Evolutionary conservation across 2,113 vertebrate species (phyloP).

Genomic region (Oophaga pumilio): DNA sequence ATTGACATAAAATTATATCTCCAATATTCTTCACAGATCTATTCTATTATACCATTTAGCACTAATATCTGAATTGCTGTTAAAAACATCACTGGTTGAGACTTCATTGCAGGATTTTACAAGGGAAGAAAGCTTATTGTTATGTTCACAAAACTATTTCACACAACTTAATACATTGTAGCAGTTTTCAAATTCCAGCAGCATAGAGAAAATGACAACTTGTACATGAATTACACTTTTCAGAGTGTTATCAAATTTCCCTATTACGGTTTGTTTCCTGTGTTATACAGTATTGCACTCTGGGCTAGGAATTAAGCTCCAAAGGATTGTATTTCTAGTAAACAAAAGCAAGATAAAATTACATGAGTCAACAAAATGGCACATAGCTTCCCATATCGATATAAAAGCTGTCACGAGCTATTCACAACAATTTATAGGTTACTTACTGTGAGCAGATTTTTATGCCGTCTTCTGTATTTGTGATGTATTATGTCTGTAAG

Average conservation of each 20-base stretch:
- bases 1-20: neutral
- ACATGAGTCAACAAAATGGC: constrained; percentile 37
- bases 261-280: constrained; percentile 8
- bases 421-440: constrained; percentile 32
- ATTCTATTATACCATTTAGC: neutral
- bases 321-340: constrained; percentile 19
- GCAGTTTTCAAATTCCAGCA: neutral
- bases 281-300: constrained; percentile 7
- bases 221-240: constrained; percentile 23
- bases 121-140: neutral
- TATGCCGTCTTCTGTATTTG: constrained; percentile 6
- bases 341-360: constrained; percentile 38
- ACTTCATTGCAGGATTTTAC: neutral
- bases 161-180: constrained; percentile 10
- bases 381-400: constrained; percentile 27
- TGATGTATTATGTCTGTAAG: constrained; percentile 26
- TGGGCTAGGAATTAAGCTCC: neutral
- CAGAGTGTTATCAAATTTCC: constrained; percentile 28
- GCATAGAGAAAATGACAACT: constrained; percentile 16
- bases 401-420: constrained; percentile 19
- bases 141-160: constrained; percentile 5
- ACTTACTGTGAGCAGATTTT: constrained; percentile 8
- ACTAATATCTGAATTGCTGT: neutral
- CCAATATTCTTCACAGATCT: too few relatives aligned
- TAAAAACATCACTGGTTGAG: neutral